Evolutionary conservation across 1,140 invertebrate genomes (phyloP), one percentile per base, ranked within the genome.

Genomic region (Aphidius gifuensis): DNA sequence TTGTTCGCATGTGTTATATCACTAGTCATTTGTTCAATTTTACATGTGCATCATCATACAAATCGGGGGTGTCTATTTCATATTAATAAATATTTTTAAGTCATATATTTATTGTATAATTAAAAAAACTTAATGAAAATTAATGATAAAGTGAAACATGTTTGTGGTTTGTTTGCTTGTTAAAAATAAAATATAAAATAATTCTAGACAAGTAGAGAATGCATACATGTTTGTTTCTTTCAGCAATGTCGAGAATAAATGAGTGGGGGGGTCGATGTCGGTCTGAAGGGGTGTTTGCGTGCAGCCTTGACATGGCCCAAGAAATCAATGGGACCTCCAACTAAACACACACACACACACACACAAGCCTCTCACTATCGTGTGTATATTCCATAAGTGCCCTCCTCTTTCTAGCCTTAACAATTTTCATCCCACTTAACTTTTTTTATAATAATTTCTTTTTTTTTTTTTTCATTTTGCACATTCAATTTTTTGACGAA

Each of bases 271-370:
- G 62, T 49, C 9, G 57, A 16, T 51, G 69, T 69, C 68, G 66
- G 67, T 62, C 68, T 65, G 61, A 65, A 64, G 66, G 69, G 65
- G 69, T 66, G 64, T 72, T 78, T 75, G 76, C 75, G 77, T 77
- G 76, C 77, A 79, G 75, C 77, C 77, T 78, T 79, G 77, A 79
- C 76, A 79, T 77, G 77, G 74, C 69, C 72, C 70, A 76, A 74
- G 73, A 79, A 79, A 79, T 79, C 77, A 79, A 79, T 79, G 77
- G 76, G 74, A 78, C 75, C 76, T 77, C 75, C 74, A 76, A 76
- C 74, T 63, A 70, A 74, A 16, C 0, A 16, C 16, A 69, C 70
- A 75, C 71, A 77, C 75, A 74, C 71, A 74, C 73, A 72, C 73
- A 74, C 66, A 66, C 66, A 66, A 70, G 72, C 64, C 65, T 67